A percentile compares a stretch with the other conserved stretches of the same genome.
Conservation (phyloP, 2,888 invertebrate genomes). For the Incurvaria masculella region DNA sequence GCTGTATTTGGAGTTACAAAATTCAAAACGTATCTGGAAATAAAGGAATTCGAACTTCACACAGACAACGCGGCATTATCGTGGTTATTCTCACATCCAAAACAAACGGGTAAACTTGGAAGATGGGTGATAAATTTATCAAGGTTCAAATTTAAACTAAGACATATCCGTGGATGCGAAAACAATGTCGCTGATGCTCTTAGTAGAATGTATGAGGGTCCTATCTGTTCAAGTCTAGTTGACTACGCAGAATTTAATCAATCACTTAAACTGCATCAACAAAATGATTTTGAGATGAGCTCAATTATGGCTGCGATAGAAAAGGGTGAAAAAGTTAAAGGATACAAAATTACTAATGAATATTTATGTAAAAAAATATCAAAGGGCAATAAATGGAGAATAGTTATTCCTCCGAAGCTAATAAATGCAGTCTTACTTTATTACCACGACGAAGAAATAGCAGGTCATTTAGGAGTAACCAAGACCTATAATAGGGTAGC, state of each 20-base stretch:
- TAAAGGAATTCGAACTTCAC: constrained; percentile 5
- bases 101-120: background rate
- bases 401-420: background rate
- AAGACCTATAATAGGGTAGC: background rate
- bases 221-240: background rate
- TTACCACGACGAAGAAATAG: background rate
- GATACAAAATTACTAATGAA: background rate
- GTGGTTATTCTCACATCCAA: constrained; percentile 6
- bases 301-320: background rate
- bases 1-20: constrained; percentile 8
- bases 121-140: background rate
- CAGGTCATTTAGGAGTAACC: background rate
- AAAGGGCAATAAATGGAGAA: background rate
- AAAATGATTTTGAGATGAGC: background rate
- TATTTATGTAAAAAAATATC: background rate
- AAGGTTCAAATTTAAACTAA: background rate
- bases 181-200: background rate
- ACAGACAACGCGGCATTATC: constrained; percentile 8
- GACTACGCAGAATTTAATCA: background rate
- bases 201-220: background rate
- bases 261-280: background rate
- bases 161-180: background rate
- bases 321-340: background rate
- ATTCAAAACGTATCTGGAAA: constrained; percentile 5
- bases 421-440: background rate